A percentile compares a stretch with the other conserved stretches of the same genome.
phyloP scores from a whole-genome alignment of 2,888 invertebrate genomes.

The Standfussiana lucernea region DNA sequence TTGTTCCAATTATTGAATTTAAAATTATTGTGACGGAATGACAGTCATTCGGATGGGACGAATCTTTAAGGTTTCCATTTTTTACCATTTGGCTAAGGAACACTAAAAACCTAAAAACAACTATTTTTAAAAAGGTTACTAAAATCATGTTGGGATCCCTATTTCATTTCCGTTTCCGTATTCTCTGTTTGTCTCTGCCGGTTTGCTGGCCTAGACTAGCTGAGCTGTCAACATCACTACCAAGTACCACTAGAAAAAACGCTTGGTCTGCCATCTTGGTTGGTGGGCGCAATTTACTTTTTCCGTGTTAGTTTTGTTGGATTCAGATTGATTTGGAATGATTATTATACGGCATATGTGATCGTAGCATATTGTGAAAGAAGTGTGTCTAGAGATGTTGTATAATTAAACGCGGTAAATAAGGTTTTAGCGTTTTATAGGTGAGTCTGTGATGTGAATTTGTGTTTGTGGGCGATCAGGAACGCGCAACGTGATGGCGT shows the following conservation, averaged over 20 bases:
- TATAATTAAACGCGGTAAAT: conserved; percentile 65
- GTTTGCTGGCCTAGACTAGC: too few species aligned
- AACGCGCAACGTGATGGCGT: conserved; percentile 47
- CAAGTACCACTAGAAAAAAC: neutral
- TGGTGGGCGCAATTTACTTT: conserved; percentile 4
- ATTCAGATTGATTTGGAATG: conserved; percentile 67
- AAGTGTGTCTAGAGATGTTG: conserved; percentile 71
- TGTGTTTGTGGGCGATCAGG: conserved; percentile 29
- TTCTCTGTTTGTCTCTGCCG: neutral
- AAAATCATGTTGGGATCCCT: neutral
- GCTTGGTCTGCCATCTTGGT: conserved; percentile 54
- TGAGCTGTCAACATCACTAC: too few species aligned
- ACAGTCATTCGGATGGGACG: too few species aligned
- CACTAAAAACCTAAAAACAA: neutral
- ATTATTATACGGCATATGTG: conserved; percentile 69
- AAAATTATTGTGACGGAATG: too few species aligned
- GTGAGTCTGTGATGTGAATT: conserved; percentile 72
- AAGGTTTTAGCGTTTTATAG: conserved; percentile 71
- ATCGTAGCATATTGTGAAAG: conserved; percentile 70
- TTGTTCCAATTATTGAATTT: too few species aligned
- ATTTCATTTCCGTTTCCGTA: conserved; percentile 28
- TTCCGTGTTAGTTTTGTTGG: conserved; percentile 31
- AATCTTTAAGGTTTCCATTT: neutral
- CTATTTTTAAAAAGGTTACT: neutral
- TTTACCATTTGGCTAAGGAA: neutral